A percentile compares a stretch with the other conserved stretches of the same genome.
Conservation (phyloP, 2,888 invertebrate species). For the Archaeoteleia sp. region DNA sequence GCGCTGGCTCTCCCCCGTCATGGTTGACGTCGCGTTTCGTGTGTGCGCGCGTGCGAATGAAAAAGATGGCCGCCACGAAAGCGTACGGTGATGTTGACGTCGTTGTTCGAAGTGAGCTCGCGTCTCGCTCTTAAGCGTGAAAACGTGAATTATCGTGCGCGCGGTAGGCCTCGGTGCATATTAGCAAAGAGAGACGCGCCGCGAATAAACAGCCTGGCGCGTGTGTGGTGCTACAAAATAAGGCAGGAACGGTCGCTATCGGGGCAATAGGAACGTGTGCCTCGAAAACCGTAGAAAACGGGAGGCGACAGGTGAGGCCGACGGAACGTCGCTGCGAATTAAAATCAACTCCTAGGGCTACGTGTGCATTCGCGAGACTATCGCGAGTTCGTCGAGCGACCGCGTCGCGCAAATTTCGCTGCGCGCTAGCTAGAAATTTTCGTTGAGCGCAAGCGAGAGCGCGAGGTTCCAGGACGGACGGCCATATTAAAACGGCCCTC, state of each 20-base stretch:
- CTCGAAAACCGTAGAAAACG: conserved; percentile 16
- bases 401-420: no score
- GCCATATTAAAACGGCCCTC: conserved; percentile 60
- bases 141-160: conserved; percentile 57
- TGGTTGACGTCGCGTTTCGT: conserved; percentile 44
- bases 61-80: conserved; percentile 74
- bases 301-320: conserved; percentile 24
- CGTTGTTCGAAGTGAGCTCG: conserved; percentile 65
- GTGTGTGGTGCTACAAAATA: conserved; percentile 37
- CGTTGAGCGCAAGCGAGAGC: conserved; percentile 20
- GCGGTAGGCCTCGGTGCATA: conserved; percentile 42
- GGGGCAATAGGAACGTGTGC: conserved; percentile 13
- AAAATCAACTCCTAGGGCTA: no score
- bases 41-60: conserved; percentile 55
- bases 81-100: conserved; percentile 73
- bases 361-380: no score
- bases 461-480: conserved; percentile 52
- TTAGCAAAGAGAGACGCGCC: conserved; percentile 4
- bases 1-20: no score
- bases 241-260: conserved; percentile 32
- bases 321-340: no score
- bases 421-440: conserved; percentile 18
- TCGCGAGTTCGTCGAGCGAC: no score
- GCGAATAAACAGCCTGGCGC: neutral
- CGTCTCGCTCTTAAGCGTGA: conserved; percentile 68